phyloP scores from a whole-genome alignment of 2,888 invertebrate species.

The Saturnia pavonia region DNA sequence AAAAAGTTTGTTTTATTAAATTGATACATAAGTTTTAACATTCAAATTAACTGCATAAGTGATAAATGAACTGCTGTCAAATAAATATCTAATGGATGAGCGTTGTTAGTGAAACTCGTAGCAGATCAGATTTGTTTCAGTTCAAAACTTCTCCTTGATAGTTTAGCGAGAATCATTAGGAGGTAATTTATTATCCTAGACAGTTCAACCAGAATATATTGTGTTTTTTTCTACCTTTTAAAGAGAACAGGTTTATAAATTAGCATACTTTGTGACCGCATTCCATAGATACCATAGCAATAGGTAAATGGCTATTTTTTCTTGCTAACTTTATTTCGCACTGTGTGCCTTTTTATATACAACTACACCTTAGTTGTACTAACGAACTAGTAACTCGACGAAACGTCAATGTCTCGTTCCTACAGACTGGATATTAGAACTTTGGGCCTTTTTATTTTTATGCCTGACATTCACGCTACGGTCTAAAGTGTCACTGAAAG shows the following conservation, averaged over 20 bases:
- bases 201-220: neutral
- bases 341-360: too few species aligned
- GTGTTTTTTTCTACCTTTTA: neutral
- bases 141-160: slow-evolving; percentile 39
- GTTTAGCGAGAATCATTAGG: slow-evolving; percentile 40
- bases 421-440: too few species aligned
- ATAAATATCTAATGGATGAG: slow-evolving; percentile 42
- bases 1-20: neutral
- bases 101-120: slow-evolving; percentile 32
- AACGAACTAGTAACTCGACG: too few species aligned
- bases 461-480: too few species aligned
- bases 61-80: slow-evolving; percentile 19
- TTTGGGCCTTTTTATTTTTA: too few species aligned
- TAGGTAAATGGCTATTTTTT: neutral
- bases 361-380: too few species aligned
- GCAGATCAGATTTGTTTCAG: slow-evolving; percentile 37
- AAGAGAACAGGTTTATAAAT: neutral
- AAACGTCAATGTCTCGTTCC: too few species aligned
- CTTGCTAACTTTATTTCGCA: too few species aligned
- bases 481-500: too few species aligned
- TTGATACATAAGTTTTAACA: neutral
- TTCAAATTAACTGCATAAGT: slow-evolving; percentile 8
- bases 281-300: neutral
- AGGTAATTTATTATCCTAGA: slow-evolving; percentile 18
- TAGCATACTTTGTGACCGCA: neutral